Conservation (phyloP, 37 sponge, comb jelly and placozoan species). For the Oopsacas minuta region DNA sequence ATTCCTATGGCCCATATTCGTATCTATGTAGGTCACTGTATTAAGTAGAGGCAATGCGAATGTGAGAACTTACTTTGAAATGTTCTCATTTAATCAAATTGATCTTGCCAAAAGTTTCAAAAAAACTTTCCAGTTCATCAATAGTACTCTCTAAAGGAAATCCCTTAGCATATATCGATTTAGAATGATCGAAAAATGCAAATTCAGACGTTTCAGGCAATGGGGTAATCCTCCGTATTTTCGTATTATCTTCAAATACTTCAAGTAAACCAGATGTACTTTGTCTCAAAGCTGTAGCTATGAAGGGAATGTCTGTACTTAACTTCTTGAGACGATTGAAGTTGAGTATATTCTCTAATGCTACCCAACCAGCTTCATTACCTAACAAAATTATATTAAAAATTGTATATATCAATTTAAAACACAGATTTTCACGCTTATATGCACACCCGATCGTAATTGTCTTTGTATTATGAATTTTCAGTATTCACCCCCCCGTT, state of each 20-base stretch:
- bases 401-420: too few relatives aligned
- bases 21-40: too few relatives aligned
- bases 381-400: not conserved
- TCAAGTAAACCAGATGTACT: conserved; percentile 35
- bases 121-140: not conserved
- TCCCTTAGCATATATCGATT: not conserved
- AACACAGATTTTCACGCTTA: too few relatives aligned
- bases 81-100: not conserved
- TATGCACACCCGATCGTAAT: too few relatives aligned
- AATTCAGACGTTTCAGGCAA: not conserved
- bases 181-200: not conserved
- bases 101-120: conserved; percentile 2
- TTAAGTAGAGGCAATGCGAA: too few relatives aligned
- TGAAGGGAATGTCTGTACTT: conserved; percentile 39
- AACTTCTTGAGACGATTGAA: conserved; percentile 77
- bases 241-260: conserved; percentile 26
- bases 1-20: too few relatives aligned
- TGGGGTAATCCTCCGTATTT: not conserved
- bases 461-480: too few relatives aligned
- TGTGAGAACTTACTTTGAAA: not conserved
- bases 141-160: not conserved
- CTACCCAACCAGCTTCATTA: conserved; percentile 32
- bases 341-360: conserved; percentile 38
- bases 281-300: conserved; percentile 44
- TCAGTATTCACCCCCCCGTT: too few relatives aligned